Base-by-base conservation (phyloP, 2,888 invertebrate genomes). In the Cerceris rybyensis region DNA sequence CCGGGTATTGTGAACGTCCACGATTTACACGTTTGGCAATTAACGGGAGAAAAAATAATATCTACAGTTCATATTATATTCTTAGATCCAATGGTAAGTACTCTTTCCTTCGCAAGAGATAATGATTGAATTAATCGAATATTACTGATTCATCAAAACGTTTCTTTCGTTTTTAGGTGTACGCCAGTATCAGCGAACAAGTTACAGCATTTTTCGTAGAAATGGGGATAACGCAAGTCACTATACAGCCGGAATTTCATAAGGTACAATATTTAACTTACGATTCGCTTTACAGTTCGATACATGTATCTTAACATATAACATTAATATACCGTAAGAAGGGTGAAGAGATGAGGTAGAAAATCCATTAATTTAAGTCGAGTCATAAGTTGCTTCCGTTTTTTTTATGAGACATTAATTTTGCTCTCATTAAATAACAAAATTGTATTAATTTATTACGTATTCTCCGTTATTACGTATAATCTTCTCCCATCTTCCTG, bases 21-120 rank as follows among this genome's bases (percentile, higher is more conserved):
- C 89, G 98, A 98, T 92, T 94, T 98, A 55, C 98, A 98, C 89
- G 96, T 98, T 28, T 98, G 98, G 98, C 96, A 97, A 86, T 93
- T 98, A 78, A 96, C 97, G 6, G 94, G 96, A 0, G 95, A 95
- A 85, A 95, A 96, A 91, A 95, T 96, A 50, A 96, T 98, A 63
- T 97, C 97, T 28, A 98, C 98, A 0, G 96, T 96, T 4, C 98
- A 98, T 89, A 95, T 98, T 8, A 95, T 96, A 84, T 96, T 96
- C 88, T 93, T 94, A 82, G 95, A 95, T 89, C 95, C 95, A 39
- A 93, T 93, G 90, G 94, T 94, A 86, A 88, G 64, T 60, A n/a
- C 16, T 8, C n/a, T 9, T 11, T 43, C 17, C 54, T 55, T 43
- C 13, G 14, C 8, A 17, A n/a, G 14, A 7, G 6, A 11, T 55